Conservation (phyloP, 2,888 invertebrate species). For the Archips crataeganus region DNA sequence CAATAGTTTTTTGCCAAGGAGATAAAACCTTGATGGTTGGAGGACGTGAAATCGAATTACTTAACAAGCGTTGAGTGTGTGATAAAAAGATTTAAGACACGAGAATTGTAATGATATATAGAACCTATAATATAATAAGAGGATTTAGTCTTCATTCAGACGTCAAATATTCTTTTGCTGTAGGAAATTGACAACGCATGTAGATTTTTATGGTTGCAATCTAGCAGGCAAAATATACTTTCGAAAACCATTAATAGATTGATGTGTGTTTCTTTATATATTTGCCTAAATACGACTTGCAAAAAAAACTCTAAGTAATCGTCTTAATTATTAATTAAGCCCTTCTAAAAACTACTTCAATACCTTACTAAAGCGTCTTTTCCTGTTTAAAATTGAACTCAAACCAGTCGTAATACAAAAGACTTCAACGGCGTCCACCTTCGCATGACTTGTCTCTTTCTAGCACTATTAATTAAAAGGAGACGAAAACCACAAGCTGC, state of each 20-base stretch:
- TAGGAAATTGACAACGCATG: no score
- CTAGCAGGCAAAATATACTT: no score
- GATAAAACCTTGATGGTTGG: slow-evolving; percentile 55
- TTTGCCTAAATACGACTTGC: no score
- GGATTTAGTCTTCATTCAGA: background rate
- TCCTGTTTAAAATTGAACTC: slow-evolving; percentile 13
- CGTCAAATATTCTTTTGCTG: background rate
- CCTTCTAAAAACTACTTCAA: background rate
- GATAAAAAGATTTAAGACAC: slow-evolving; percentile 25
- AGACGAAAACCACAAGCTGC: slow-evolving; percentile 22
- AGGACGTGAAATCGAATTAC: slow-evolving; percentile 62
- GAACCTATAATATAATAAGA: background rate
- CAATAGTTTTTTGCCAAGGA: slow-evolving; percentile 49
- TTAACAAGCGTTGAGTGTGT: slow-evolving; percentile 35
- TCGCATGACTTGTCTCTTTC: slow-evolving; percentile 29
- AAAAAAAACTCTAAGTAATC: background rate
- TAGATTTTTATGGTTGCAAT: no score
- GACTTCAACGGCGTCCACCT: slow-evolving; percentile 48
- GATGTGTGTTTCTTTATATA: no score
- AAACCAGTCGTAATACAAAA: slow-evolving; percentile 47
- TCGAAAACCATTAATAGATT: no score
- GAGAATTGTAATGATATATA: background rate
- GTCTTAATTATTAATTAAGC: background rate
- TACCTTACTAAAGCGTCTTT: background rate
- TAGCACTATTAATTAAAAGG: slow-evolving; percentile 27